Evolutionary conservation across 2,888 invertebrate genomes (phyloP).

Genomic region (Microctonus aethiopoides): DNA sequence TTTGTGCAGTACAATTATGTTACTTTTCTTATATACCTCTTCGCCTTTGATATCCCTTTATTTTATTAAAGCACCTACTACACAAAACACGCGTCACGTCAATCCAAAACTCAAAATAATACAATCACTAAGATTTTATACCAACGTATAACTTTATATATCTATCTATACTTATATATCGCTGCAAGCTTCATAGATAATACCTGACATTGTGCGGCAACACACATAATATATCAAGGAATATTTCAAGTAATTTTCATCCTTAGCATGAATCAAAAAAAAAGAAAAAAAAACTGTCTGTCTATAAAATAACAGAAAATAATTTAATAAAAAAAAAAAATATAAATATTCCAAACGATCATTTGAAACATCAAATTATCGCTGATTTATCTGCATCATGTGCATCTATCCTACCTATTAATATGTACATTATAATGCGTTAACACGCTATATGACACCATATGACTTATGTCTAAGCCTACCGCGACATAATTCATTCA

Average conservation of each 20-base stretch:
- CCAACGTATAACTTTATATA: too few species aligned
- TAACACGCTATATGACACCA: constrained; percentile 12
- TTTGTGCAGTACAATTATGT: constrained; percentile 7
- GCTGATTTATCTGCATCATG: background rate
- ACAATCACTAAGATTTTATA: too few species aligned
- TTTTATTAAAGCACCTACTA: constrained; percentile 29
- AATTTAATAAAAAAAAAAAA: background rate
- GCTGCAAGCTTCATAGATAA: too few species aligned
- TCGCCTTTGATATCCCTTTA: constrained; percentile 22
- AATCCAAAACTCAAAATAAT: constrained; percentile 20
- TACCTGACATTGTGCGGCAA: too few species aligned
- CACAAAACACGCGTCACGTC: background rate
- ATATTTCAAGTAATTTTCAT: too few species aligned
- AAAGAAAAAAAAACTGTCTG: background rate
- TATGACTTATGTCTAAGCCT: constrained; percentile 16
- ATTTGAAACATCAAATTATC: background rate
- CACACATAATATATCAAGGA: too few species aligned
- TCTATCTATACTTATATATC: background rate
- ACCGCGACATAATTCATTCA: constrained; percentile 6
- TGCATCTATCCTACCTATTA: background rate
- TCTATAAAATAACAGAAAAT: background rate
- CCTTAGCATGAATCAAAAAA: background rate
- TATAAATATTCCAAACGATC: background rate
- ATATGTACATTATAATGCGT: constrained; percentile 16
- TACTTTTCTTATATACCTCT: constrained; percentile 10